phyloP scores from a whole-genome alignment of 2,113 vertebrate genomes.

The Ramphastos sulfuratus region DNA sequence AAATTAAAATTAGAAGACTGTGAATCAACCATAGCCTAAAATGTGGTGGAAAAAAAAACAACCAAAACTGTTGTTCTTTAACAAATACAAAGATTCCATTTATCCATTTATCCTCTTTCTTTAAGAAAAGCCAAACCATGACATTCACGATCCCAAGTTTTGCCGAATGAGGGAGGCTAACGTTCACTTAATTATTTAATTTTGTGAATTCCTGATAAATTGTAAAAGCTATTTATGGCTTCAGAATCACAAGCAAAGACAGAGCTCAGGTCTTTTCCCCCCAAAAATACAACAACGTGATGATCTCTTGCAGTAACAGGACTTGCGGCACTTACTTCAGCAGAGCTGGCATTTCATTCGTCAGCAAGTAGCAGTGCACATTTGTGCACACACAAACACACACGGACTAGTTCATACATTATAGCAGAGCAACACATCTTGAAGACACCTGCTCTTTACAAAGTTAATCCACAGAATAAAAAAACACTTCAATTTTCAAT shows the following conservation, averaged over 20 bases:
- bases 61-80: neutral
- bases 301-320: slow-evolving; percentile 8
- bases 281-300: neutral
- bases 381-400: neutral
- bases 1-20: neutral
- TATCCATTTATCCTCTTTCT: neutral
- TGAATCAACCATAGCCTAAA: neutral
- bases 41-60: neutral
- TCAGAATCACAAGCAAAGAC: slow-evolving; percentile 25
- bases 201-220: neutral
- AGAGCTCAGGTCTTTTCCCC: neutral
- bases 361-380: neutral
- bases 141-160: neutral
- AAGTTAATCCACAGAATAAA: neutral
- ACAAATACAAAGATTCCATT: slow-evolving; percentile 3
- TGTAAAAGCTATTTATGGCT: slow-evolving; percentile 34
- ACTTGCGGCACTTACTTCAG: slow-evolving; percentile 27
- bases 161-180: neutral
- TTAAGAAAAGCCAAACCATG: neutral
- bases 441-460: neutral
- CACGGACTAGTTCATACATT: neutral
- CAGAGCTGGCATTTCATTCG: slow-evolving; percentile 17
- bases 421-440: neutral
- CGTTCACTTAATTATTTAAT: neutral
- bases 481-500: neutral